A percentile compares a stretch with the other conserved stretches of the same genome.
Conservation (phyloP, 2,797 vertebrate species). For the Centropyge bicolor region DNA sequence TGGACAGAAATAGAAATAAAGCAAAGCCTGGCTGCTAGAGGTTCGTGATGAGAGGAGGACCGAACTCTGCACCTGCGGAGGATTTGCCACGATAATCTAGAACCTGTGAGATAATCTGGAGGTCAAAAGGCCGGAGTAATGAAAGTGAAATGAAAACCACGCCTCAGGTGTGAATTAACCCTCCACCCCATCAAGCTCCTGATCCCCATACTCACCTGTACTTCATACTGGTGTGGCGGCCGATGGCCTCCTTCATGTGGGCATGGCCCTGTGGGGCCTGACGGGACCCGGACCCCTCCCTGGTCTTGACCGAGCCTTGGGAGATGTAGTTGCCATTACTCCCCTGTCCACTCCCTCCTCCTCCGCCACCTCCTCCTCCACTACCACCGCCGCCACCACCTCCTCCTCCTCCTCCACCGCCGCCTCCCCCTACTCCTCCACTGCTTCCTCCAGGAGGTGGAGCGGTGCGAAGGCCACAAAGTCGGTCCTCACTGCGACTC, state of each 20-base stretch:
- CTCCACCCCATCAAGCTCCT: not conserved
- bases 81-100: conserved; percentile 40
- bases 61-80: conserved; percentile 10
- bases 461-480: conserved; percentile 87
- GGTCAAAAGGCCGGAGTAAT: conserved; percentile 57
- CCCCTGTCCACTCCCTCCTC: conserved; percentile 78
- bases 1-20: not conserved
- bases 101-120: conserved; percentile 40
- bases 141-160: conserved; percentile 52
- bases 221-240: conserved; percentile 87
- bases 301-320: conserved; percentile 82
- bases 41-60: conserved; percentile 7
- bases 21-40: not conserved
- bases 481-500: conserved; percentile 87
- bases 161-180: conserved; percentile 6
- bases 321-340: conserved; percentile 83
- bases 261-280: conserved; percentile 83
- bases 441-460: conserved; percentile 86
- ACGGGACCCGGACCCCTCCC: conserved; percentile 77
- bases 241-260: conserved; percentile 89
- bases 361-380: conserved; percentile 67
- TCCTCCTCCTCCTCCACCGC: conserved; percentile 65
- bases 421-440: conserved; percentile 77
- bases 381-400: conserved; percentile 61
- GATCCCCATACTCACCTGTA: conserved; percentile 83